Evolutionary conservation across 2,888 invertebrate species (phyloP).

Genomic region (Hypercompe scribonia): DNA sequence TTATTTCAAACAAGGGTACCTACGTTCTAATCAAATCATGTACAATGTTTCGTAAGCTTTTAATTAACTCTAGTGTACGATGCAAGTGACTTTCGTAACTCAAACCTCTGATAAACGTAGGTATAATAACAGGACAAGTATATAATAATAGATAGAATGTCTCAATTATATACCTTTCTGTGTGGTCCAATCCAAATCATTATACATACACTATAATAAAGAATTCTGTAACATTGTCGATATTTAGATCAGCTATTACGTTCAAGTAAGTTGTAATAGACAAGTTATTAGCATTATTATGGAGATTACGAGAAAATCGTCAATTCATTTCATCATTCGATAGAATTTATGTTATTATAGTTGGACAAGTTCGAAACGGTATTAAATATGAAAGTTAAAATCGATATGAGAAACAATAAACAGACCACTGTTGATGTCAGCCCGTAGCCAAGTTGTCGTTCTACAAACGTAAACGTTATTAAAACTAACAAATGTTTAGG

Average conservation of each 20-base stretch:
- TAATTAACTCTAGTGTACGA: slow-evolving; percentile 57
- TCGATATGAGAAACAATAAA: slow-evolving; percentile 47
- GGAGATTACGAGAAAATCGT: slow-evolving; percentile 72
- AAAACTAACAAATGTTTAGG: no score
- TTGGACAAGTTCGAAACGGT: slow-evolving; percentile 38
- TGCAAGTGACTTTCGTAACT: slow-evolving; percentile 60
- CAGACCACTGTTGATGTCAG: slow-evolving; percentile 42
- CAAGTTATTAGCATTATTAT: slow-evolving; percentile 78
- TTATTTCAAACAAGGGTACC: slow-evolving; percentile 74
- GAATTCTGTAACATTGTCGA: slow-evolving; percentile 76
- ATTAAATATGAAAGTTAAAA: slow-evolving; percentile 45
- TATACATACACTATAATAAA: slow-evolving; percentile 73
- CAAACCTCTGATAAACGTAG: slow-evolving; percentile 56
- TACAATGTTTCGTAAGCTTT: slow-evolving; percentile 59
- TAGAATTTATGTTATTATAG: slow-evolving; percentile 51
- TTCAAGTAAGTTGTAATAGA: slow-evolving; percentile 78
- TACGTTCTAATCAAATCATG: slow-evolving; percentile 64
- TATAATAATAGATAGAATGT: slow-evolving; percentile 75
- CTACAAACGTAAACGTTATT: no score
- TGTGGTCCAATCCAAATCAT: slow-evolving; percentile 81
- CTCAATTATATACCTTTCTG: slow-evolving; percentile 77
- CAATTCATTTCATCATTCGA: slow-evolving; percentile 71
- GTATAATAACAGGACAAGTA: slow-evolving; percentile 64
- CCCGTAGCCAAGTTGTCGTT: no score
- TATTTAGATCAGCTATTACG: slow-evolving; percentile 81